Evolutionary conservation across 23 tunicate species (phyloP), one percentile per base, ranked within the genome.

Genomic region (Ciona savignyi): DNA sequence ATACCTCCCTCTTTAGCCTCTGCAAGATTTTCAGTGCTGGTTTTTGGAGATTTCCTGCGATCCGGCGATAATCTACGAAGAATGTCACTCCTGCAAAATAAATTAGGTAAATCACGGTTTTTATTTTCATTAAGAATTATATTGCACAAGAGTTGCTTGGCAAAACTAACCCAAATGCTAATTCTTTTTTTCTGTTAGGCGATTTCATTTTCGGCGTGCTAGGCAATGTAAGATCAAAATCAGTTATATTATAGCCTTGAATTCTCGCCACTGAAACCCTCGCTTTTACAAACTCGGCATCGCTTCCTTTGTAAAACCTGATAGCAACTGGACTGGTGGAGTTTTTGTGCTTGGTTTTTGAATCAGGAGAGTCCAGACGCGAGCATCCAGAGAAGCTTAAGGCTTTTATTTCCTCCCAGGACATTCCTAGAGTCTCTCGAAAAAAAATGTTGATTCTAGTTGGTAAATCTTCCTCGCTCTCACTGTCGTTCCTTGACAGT

Each of bases 1-100:
- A 11, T 49, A 49, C 61, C 61, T 49, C 67, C 24, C 22, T 23
- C 26, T 63, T 63, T 25, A 4, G 70, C 23, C 20, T 80, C 91
- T 19, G 77, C n/a, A 6, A 90, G 30, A 74, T 85, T 85, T 72
- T 91, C 97, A 11, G 67, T 61, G 77, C 97, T 91, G 0, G 83
- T 71, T 80, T 91, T 91, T 29, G 97, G 97, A 1, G 97, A 91
- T 76, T 72, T 80, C 35, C 91, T 61, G 60, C 91, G 71, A 34
- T 85, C 91, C 3, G 97, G 97, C 21, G 97, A 91, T 23, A 91
- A 74, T 23, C 97, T 79, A 23, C 86, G 84, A 62, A 91, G 65
- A 33, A 91, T 20, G 70, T 91, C 97, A 63, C 81, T 35, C 64
- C 97, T 84, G 83, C 32, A 51, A 73, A 73, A 25, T n/a, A 85